phyloP scores from a whole-genome alignment of 2,797 vertebrate genomes.

The Sebastes elongatus region DNA sequence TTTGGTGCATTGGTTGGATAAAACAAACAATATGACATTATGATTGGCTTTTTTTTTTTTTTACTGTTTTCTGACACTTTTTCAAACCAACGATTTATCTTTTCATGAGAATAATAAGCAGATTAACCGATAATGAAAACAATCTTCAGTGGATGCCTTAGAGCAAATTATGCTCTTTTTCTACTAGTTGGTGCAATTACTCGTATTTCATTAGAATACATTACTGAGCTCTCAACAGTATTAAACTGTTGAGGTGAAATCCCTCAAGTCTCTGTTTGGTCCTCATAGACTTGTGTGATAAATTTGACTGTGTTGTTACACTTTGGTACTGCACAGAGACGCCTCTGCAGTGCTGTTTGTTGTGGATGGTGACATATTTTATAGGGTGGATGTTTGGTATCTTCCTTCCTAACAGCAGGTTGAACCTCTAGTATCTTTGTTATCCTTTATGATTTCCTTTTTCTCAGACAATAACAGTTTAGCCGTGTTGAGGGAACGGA shows the following conservation, averaged over 20 bases:
- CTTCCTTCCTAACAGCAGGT: slow-evolving; percentile 30
- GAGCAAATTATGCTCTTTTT: neutral
- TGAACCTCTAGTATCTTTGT: slow-evolving; percentile 39
- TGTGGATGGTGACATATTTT: slow-evolving; percentile 42
- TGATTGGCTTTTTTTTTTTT: neutral
- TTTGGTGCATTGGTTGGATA: neutral
- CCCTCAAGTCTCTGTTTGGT: neutral
- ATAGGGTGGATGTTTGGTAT: slow-evolving; percentile 31
- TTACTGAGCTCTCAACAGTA: neutral
- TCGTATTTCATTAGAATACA: neutral
- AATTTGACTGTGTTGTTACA: neutral
- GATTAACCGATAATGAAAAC: neutral
- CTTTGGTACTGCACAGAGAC: neutral
- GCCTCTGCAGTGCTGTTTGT: slow-evolving; percentile 7
- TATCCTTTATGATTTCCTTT: slow-evolving; percentile 48
- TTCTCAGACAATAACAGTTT: slow-evolving; percentile 39
- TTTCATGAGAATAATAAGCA: neutral
- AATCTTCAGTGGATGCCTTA: neutral
- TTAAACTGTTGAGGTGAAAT: neutral
- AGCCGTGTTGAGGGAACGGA: slow-evolving; percentile 41
- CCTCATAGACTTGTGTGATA: neutral
- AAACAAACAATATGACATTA: neutral
- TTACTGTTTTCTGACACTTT: neutral
- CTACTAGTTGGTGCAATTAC: neutral
- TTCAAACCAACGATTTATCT: neutral